Base-by-base conservation (phyloP, 2,888 invertebrate species). In the Agapostemon virescens region DNA sequence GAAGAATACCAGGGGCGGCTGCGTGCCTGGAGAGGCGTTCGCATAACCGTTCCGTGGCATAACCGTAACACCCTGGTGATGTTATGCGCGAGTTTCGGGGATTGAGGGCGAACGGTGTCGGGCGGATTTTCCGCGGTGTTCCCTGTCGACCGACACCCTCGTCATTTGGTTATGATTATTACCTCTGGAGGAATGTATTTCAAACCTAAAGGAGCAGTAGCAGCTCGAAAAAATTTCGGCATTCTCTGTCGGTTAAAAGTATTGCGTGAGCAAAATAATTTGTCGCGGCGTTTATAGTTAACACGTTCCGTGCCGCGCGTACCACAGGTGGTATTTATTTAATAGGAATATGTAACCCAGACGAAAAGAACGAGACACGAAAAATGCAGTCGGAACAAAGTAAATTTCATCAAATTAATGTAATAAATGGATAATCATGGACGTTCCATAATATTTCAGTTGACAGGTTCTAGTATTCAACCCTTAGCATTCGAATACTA, bases 11-110 rank as follows among this genome's bases (percentile, higher is more conserved):
- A 33, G 9, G 68, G 45, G 52, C 63, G 74, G 52, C 45, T 15
- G 61, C 74, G 45, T 74, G 61, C 36, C 74, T 63, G 17, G n/a
- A 30, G 38, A 69, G 13, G 23, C 49, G 45, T 33, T 23, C 49
- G 55, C 38, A 69, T 69, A 49, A 72, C 49, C 72, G 49, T 72
- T 26, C 15, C 36, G 13, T 23, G 49, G 6, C 11, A 23, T 26
- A 26, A 17, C 36, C 23, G 73, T 40, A 66, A 73, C 78, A 79
- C 70, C 45, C 66, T 5, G 1, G 55, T 20, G 66, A 78, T 69
- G 55, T 69, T 77, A 78, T 66, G 78, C 78, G 79, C 45, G 42
- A 69, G 72, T 63, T 63, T 63, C 33, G 33, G 63, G 61, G 61
- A 61, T 61, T 33, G 33, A 20, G 30, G 63, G n/a, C 13, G 63